Conservation (phyloP, 2,797 vertebrate genomes). For the Channallabes apus region DNA sequence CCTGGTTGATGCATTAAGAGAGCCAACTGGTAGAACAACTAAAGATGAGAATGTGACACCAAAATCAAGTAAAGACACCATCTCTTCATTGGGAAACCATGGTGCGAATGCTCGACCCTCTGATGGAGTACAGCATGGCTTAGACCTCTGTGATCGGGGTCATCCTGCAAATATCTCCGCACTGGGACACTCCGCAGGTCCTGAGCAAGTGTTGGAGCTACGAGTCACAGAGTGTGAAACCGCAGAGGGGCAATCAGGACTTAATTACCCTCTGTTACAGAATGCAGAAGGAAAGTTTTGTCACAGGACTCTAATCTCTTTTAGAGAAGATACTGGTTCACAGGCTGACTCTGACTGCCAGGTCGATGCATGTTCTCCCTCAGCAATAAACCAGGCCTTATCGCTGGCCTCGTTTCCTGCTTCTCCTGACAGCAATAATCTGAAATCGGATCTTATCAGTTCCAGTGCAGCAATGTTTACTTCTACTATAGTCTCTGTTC, state of each 20-base stretch:
- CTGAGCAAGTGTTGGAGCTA: neutral
- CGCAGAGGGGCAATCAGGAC: slow-evolving; percentile 23
- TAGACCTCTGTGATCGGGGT: slow-evolving; percentile 32
- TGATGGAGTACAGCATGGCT: slow-evolving; percentile 31
- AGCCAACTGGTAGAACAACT: slow-evolving; percentile 8
- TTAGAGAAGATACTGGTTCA: slow-evolving; percentile 29
- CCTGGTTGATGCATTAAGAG: slow-evolving; percentile 5
- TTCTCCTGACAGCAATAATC: slow-evolving; percentile 6
- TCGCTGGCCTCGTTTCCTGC: slow-evolving; percentile 30
- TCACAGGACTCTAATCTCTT: slow-evolving; percentile 44
- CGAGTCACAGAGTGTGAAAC: slow-evolving; percentile 1
- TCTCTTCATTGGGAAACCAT: slow-evolving; percentile 13
- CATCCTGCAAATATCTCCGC: slow-evolving; percentile 2
- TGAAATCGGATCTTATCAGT: slow-evolving; percentile 17
- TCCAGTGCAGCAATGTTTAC: slow-evolving; percentile 68
- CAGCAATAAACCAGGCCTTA: slow-evolving; percentile 35
- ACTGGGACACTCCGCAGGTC: slow-evolving; percentile 15
- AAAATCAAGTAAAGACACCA: neutral
- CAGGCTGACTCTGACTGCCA: slow-evolving; percentile 35
- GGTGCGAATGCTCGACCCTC: slow-evolving; percentile 23
- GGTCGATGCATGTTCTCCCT: slow-evolving; percentile 22
- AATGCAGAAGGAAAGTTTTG: slow-evolving; percentile 39
- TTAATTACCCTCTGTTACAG: slow-evolving; percentile 21
- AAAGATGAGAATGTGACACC: slow-evolving; percentile 36
- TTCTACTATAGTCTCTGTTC: slow-evolving; percentile 72